Percentiles rank a stretch among this genome's conserved stretches.
These are phyloP conservation scores for Oligia strigilis DNA, from an alignment of 2,888 invertebrate species.

Conservation along the genomic window DNA sequence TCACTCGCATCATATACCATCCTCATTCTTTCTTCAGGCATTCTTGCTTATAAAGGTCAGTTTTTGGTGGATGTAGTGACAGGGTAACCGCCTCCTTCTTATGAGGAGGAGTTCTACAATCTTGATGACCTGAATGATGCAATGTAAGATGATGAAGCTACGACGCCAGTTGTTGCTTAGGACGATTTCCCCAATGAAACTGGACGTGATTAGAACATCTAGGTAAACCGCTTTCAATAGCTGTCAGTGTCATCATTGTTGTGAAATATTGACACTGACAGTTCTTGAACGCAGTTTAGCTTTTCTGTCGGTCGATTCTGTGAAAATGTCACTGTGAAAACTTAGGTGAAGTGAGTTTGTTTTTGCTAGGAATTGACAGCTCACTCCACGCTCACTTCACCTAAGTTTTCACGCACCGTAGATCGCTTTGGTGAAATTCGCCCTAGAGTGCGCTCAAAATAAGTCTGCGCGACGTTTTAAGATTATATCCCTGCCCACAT, in stretches of 20 bases:
- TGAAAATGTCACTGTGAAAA: too few species aligned
- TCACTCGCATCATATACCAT: neutral
- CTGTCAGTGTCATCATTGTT: neutral
- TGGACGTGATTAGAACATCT: neutral
- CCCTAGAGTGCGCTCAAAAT: too few species aligned
- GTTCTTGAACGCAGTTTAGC: neutral
- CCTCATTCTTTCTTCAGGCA: constrained; percentile 17
- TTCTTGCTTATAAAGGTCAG: constrained; percentile 36
- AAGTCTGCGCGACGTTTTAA: too few species aligned
- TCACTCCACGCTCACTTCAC: too few species aligned
- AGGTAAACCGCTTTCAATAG: neutral
- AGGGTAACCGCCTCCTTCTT: neutral
- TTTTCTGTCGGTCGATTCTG: neutral
- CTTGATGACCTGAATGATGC: constrained; percentile 24
- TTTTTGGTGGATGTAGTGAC: constrained; percentile 9
- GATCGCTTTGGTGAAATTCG: neutral
- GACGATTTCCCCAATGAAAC: neutral
- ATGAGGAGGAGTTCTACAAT: constrained; percentile 1
- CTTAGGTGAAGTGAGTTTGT: too few species aligned
- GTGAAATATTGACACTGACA: neutral
- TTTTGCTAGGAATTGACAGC: too few species aligned
- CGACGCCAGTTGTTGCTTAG: neutral
- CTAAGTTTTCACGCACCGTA: too few species aligned
- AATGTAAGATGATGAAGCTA: neutral
- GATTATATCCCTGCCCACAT: too few species aligned